Base-by-base conservation (phyloP, 2,113 vertebrate genomes). In the Pluvialis apricaria region DNA sequence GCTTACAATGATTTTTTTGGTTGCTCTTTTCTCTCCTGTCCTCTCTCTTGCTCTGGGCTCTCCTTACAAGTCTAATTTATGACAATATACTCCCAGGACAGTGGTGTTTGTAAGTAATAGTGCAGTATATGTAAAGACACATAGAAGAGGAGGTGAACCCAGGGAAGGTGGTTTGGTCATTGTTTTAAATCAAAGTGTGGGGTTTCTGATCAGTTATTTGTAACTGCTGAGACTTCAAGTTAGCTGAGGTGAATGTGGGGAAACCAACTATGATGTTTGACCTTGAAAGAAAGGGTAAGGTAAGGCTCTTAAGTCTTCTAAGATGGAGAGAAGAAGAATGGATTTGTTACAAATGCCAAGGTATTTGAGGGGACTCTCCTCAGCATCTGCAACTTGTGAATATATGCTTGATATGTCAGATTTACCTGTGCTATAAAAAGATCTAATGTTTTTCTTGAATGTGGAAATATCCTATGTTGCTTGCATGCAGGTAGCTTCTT, bases 31-130 rank as follows among this genome's bases (percentile, higher is more conserved):
- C 22, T 65, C 24, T 66, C 28, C 17, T 45, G 38, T 31, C 36
- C 34, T 86, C 72, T 13, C 16, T 20, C 10, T 81, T 40, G 4
- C 34, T 61, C 22, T 58, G 4, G 7, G 19, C 9, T 66, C 17
- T 72, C 28, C 52, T 60, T 44, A 6, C 5, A 26, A n/a, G 31
- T 28, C 9, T 20, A 1, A 5, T 9, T 47, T 24, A 9, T 15
- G n/a, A 32, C 47, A 54, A 2, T 5, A 31, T 17, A 1, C 36
- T 70, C 18, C 19, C 64, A 84, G 65, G 60, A 28, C n/a, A 42
- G 40, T 2, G 22, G 11, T 68, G 28, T 17, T 62, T 13, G 17
- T 45, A 21, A 8, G 3, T 22, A 1, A 0, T 14, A 3, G 16
- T 28, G 22, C 22, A 36, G 1, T 21, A 11, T 19, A 32, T 8